Evolutionary conservation across 1,140 invertebrate species (phyloP), one percentile per base, ranked within the genome.

Genomic region (Saxidomus purpurata): DNA sequence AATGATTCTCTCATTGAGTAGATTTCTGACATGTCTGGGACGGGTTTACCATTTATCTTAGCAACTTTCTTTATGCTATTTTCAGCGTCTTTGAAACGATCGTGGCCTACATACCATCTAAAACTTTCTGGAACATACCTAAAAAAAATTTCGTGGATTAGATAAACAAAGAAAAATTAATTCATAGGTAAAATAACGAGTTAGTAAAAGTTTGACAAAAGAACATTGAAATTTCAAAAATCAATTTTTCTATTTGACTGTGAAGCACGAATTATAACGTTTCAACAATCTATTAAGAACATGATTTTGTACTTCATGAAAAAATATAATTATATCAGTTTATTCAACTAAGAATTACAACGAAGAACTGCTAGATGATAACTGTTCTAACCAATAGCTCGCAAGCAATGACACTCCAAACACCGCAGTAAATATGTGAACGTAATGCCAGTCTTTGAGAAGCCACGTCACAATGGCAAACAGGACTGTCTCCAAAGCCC

Each of bases 401-500:
- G 88, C 40, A 0, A 91, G 34, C 28, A 36, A 52, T 1, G 84
- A 83, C 2, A 90, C 6, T 15, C 49, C 52, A 36, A 87, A 31
- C 9, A 61, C 63, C 17, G 89, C 25, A 0, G 40, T 61, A 31
- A 82, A 43, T 17, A 89, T 34, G 55, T 92, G 91, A 19, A 92
- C 49, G 25, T 92, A 67, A n/a, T 49, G 38, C 91, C 91, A 92
- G 25, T 92, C 88, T 36, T 88, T 81, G 0, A 90, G 36, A n/a
- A 82, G 69, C 77, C 79, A 90, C 4, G 89, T n/a, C 3, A 88
- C 25, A n/a, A 82, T 28, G 17, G 83, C 89, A 36, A 87, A 90
- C 25, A 89, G 3, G 0, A 71, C 36, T 25, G 71, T 69, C 22
- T 61, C 49, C 15, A 88, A 22, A 11, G 87, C 31, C 84, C 87